Evolutionary conservation across 2,797 vertebrate species (phyloP), one percentile per base, ranked within the genome.

Genomic region (Schizopygopsis malacanthus): DNA sequence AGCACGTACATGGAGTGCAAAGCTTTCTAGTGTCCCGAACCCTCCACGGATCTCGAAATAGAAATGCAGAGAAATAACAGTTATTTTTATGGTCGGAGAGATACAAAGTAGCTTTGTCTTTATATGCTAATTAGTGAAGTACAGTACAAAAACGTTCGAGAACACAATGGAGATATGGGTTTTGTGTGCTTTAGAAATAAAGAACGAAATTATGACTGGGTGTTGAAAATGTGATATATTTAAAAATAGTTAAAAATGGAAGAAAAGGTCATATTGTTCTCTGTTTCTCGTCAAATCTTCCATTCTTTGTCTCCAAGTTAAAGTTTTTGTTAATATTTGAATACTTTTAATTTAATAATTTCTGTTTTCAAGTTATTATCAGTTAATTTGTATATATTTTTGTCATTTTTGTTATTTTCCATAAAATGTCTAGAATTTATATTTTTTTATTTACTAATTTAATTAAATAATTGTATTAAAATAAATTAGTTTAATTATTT

Each of bases 21-120:
- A 18, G 65, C 28, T 45, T 69, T 69, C 54, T 47, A 33, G 41
- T 33, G 59, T 79, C 78, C 39, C 22, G 1, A 78, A 6, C 3
- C 33, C 20, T 33, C 37, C 52, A 54, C 63, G 43, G 11, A 73
- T 82, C 80, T 82, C 33, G 25, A 37, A 15, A 83, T 63, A 79
- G 25, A 12, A 43, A 63, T 61, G 43, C 5, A 80, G 59, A 65
- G 22, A 45, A 63, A 18, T 6, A 41, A 61, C 28, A 25, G 70
- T 61, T 59, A 56, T 8, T 18, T n/a, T 52, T 50, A 50, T 15
- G 28, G 18, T 67, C 45, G 18, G 65, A 43, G 10, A 59, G 16
- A 56, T 37, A 15, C 67, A 33, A 72, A 72, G 59, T 72, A 82
- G 11, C 37, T 3, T 25, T n/a, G 12, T 18, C 50, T 28, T 81